phyloP scores from a whole-genome alignment of 2,888 invertebrate genomes.

The Andricus quercusramuli region DNA sequence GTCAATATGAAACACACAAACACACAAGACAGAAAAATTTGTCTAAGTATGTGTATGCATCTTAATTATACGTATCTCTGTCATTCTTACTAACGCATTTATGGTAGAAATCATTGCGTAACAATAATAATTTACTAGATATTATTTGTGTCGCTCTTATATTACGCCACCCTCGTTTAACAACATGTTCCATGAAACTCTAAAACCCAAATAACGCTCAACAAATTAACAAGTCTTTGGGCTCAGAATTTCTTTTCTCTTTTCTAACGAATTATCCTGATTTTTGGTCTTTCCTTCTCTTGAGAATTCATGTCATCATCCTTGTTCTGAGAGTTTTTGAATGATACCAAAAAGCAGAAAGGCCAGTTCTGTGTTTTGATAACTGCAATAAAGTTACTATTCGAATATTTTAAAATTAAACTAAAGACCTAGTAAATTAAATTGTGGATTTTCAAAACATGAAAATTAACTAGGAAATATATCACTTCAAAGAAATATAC shows the following conservation, averaged over 20 bases:
- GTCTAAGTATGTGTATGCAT: not conserved
- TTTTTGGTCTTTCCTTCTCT: slow-evolving; percentile 38
- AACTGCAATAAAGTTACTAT: slow-evolving; percentile 26
- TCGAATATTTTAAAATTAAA: not conserved
- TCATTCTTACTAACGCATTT: slow-evolving; percentile 25
- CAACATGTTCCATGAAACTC: slow-evolving; percentile 58
- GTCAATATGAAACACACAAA: slow-evolving; percentile 28
- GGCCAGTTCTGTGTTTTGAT: not conserved
- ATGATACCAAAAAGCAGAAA: slow-evolving; percentile 14
- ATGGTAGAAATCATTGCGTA: slow-evolving; percentile 50
- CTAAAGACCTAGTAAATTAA: not conserved
- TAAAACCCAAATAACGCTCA: slow-evolving; percentile 74
- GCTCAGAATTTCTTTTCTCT: slow-evolving; percentile 48
- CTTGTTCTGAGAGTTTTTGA: not conserved
- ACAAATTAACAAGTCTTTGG: slow-evolving; percentile 77
- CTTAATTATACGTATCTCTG: slow-evolving; percentile 37
- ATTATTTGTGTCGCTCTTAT: slow-evolving; percentile 72
- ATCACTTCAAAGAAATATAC: not conserved
- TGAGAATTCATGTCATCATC: too few species aligned
- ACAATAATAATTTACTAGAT: slow-evolving; percentile 71
- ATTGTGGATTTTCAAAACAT: not conserved
- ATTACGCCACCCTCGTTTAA: slow-evolving; percentile 70
- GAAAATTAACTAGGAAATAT: not conserved
- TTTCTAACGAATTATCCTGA: slow-evolving; percentile 1
- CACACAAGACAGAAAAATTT: not conserved